phyloP scores from a whole-genome alignment of 2,113 vertebrate species.

The Ursus arctos region DNA sequence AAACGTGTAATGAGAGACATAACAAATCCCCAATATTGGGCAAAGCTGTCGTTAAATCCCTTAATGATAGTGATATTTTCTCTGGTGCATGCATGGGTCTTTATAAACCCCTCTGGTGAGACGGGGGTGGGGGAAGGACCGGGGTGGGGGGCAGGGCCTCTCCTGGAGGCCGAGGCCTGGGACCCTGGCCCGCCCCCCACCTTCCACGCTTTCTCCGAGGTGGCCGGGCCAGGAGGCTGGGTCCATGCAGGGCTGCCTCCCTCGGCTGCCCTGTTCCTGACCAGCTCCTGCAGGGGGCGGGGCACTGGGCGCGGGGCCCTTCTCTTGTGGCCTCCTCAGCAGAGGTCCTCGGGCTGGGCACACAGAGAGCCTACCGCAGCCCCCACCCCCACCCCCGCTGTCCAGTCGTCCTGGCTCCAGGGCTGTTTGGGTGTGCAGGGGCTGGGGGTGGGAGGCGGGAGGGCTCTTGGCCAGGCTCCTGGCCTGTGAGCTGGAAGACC shows the following conservation, averaged over 20 bases:
- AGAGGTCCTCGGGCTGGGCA: rapidly evolving
- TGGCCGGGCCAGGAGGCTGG: neutral
- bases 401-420: neutral
- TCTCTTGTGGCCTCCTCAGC: no score
- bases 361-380: rapidly evolving
- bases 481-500: neutral
- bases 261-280: rapidly evolving
- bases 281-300: rapidly evolving
- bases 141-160: neutral
- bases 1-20: constrained; percentile 73
- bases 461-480: neutral
- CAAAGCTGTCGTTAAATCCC: constrained; percentile 62
- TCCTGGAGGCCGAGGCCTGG: neutral
- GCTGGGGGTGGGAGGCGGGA: neutral
- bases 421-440: neutral
- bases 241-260: rapidly evolving
- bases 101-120: neutral
- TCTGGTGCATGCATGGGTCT: neutral
- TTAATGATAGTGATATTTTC: constrained; percentile 65
- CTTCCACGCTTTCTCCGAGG: neutral
- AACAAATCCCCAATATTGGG: constrained; percentile 55
- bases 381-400: no score
- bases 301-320: rapidly evolving
- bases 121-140: neutral
- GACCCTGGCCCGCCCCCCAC: rapidly evolving